phyloP scores from a whole-genome alignment of 2,113 vertebrate species.

The Apeltes quadracus region DNA sequence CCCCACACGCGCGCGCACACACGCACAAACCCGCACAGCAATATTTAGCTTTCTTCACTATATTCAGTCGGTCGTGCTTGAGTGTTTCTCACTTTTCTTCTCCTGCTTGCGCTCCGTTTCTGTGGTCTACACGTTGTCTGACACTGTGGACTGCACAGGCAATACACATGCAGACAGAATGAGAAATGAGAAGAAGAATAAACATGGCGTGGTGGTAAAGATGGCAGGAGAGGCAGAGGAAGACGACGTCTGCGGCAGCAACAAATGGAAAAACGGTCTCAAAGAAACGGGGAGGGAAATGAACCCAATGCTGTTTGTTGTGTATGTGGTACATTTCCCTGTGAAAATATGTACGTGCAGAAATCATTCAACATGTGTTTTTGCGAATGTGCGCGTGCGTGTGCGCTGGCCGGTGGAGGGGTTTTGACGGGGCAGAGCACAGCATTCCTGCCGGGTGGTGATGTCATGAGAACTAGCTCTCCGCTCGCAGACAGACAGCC shows the following conservation, averaged over 20 bases:
- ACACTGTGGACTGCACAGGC: conserved; percentile 15
- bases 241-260: conserved; percentile 17
- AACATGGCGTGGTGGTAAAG: conserved; percentile 33
- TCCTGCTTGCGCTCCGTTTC: conserved; percentile 19
- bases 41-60: conserved; percentile 29
- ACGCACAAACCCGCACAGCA: conserved; percentile 38
- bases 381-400: conserved; percentile 3
- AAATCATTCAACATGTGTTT: conserved; percentile 65
- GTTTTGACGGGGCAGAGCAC: conserved; percentile 78
- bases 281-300: conserved; percentile 36
- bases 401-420: conserved; percentile 60
- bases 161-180: conserved; percentile 29
- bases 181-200: conserved; percentile 28
- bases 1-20: conserved; percentile 42
- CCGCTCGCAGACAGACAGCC: conserved; percentile 79
- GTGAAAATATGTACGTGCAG: conserved; percentile 61
- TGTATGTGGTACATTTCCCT: conserved; percentile 45
- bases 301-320: conserved; percentile 34
- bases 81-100: conserved; percentile 10
- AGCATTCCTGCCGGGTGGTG: conserved; percentile 84
- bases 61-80: conserved; percentile 21
- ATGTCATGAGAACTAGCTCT: conserved; percentile 86
- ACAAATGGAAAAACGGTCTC: conserved; percentile 37
- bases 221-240: conserved; percentile 29
- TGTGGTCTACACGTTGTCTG: conserved; percentile 61